Evolutionary conservation across 2,888 invertebrate genomes (phyloP).

Genomic region (Hydroisotoma schaefferi): DNA sequence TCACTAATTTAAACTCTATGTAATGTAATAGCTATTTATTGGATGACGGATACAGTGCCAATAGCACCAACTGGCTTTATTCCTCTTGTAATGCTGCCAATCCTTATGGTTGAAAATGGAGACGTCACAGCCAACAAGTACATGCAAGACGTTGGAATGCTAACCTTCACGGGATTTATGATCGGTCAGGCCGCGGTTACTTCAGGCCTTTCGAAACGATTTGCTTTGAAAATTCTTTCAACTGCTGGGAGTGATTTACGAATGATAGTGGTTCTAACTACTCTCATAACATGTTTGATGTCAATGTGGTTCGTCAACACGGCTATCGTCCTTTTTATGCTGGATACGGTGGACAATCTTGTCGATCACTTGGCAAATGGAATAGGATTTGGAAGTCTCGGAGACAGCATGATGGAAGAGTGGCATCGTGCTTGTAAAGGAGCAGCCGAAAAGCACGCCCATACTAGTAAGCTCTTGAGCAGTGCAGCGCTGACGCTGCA

Average conservation of each 20-base stretch:
- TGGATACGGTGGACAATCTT: constrained; percentile 15
- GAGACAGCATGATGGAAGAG: constrained; percentile 10
- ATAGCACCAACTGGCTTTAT: constrained; percentile 11
- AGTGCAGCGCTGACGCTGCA: too few relatives aligned
- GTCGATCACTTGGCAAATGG: background rate
- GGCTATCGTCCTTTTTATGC: constrained; percentile 23
- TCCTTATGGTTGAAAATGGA: constrained; percentile 1
- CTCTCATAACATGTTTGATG: background rate
- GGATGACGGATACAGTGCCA: background rate
- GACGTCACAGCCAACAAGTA: background rate
- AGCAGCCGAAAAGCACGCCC: too few relatives aligned
- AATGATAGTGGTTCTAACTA: constrained; percentile 4
- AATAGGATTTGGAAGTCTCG: constrained; percentile 12
- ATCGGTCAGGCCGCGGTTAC: constrained; percentile 10
- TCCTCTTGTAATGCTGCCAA: constrained; percentile 8
- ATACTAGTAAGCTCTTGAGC: too few relatives aligned
- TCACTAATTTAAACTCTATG: too few relatives aligned
- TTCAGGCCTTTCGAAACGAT: constrained; percentile 14
- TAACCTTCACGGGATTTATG: constrained; percentile 10
- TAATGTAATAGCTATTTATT: background rate
- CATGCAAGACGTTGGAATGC: constrained; percentile 18
- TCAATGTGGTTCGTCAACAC: constrained; percentile 19
- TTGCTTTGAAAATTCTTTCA: constrained; percentile 12
- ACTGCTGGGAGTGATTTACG: constrained; percentile 1
- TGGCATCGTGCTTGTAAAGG: background rate